phyloP scores from a whole-genome alignment of 2,113 vertebrate genomes.

The Hippocampus comes region DNA sequence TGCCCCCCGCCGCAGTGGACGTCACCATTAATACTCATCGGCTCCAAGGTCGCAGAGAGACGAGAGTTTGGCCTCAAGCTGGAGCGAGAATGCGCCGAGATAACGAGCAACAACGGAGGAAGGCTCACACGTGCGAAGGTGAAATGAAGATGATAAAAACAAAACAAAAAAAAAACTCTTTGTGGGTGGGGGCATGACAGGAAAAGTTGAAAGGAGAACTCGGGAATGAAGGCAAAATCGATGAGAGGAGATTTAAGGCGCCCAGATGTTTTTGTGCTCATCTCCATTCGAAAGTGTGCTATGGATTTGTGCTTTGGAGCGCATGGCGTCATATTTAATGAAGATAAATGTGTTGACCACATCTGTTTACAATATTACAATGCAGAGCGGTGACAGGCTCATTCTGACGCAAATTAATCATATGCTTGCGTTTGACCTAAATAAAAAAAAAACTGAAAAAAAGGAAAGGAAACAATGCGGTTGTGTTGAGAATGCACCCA shows the following conservation, averaged over 20 bases:
- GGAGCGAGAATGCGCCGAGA: slow-evolving; percentile 8
- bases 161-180: background rate
- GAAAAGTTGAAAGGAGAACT: slow-evolving; percentile 31
- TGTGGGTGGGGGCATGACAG: background rate
- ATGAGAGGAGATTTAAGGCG: slow-evolving; percentile 6
- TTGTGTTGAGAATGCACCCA: background rate
- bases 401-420: background rate
- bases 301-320: background rate
- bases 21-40: slow-evolving; percentile 22
- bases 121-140: slow-evolving; percentile 1
- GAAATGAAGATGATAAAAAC: background rate
- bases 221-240: slow-evolving; percentile 43
- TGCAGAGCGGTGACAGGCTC: background rate
- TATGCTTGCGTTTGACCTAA: background rate
- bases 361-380: background rate
- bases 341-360: slow-evolving; percentile 2
- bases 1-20: slow-evolving; percentile 3
- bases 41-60: slow-evolving; percentile 32
- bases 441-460: background rate
- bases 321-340: slow-evolving; percentile 1
- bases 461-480: background rate
- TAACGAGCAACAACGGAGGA: background rate
- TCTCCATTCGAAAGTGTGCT: background rate
- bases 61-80: slow-evolving; percentile 4
- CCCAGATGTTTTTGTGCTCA: slow-evolving; percentile 1